Percentiles rank a stretch among this genome's conserved stretches.
Conservation (phyloP, 1,140 invertebrate genomes). For the Ceratina japonica region DNA sequence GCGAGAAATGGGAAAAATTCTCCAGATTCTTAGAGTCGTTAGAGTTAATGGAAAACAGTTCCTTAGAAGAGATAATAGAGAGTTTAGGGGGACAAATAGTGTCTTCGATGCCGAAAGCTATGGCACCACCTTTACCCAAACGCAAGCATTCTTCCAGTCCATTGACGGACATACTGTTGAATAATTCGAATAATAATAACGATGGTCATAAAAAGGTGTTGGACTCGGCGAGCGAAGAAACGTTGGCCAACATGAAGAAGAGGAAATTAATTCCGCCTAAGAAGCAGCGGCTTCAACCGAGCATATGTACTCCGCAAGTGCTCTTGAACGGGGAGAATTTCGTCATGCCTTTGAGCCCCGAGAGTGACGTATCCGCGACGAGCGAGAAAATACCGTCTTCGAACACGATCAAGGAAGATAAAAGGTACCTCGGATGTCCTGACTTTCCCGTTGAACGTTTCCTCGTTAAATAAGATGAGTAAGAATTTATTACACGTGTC, state of each 20-base stretch:
- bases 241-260: constrained; percentile 62
- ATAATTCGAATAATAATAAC: constrained; percentile 74
- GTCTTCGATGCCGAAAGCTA: constrained; percentile 57
- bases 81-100: constrained; percentile 59
- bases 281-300: constrained; percentile 58
- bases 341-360: constrained; percentile 77
- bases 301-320: constrained; percentile 54
- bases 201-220: constrained; percentile 60
- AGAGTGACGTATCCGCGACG: constrained; percentile 76
- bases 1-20: constrained; percentile 61
- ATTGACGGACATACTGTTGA: constrained; percentile 69
- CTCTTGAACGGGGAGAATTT: constrained; percentile 75
- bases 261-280: constrained; percentile 70
- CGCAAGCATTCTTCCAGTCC: constrained; percentile 71
- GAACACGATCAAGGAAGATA: constrained; percentile 71
- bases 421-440: constrained; percentile 66
- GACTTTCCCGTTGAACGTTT: background rate
- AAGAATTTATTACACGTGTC: constrained; percentile 1
- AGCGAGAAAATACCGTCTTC: constrained; percentile 72
- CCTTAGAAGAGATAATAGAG: constrained; percentile 65
- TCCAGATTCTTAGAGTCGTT: constrained; percentile 60
- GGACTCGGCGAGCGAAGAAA: constrained; percentile 46
- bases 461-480: background rate
- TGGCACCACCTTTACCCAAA: constrained; percentile 70
- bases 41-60: constrained; percentile 50